A percentile compares a stretch with the other conserved stretches of the same genome.
Conservation (phyloP, 2,888 invertebrate genomes). For the Rhynchonema sp. region DNA sequence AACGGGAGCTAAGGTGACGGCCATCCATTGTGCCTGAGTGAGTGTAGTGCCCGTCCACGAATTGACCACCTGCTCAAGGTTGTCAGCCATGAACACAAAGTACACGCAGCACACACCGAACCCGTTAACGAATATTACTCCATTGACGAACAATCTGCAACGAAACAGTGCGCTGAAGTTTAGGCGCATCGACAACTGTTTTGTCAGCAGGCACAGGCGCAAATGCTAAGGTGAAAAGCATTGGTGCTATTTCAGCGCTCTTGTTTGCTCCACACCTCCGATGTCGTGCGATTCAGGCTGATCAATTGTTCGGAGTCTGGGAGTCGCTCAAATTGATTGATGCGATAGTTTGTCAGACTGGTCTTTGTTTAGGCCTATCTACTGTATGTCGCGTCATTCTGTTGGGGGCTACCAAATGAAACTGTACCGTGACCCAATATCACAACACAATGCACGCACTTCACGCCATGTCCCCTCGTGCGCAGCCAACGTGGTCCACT, state of each 20-base stretch:
- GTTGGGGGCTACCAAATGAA: too few relatives aligned
- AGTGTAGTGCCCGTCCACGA: constrained; percentile 20
- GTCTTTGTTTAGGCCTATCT: too few relatives aligned
- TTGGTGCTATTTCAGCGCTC: too few relatives aligned
- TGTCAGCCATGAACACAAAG: constrained; percentile 66
- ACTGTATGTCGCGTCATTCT: too few relatives aligned
- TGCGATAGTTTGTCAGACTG: too few relatives aligned
- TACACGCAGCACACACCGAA: constrained; percentile 89
- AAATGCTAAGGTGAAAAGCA: too few relatives aligned
- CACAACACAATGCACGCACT: constrained; percentile 8
- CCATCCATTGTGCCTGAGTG: constrained; percentile 23
- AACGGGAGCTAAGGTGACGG: constrained; percentile 13
- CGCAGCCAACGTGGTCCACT: constrained; percentile 20
- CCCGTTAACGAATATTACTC: constrained; percentile 73
- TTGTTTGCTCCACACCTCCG: too few relatives aligned
- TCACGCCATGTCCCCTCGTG: constrained; percentile 17
- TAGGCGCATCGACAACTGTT: too few relatives aligned
- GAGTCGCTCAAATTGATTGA: too few relatives aligned
- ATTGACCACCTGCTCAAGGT: constrained; percentile 14
- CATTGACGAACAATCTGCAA: constrained; percentile 38
- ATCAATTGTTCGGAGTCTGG: too few relatives aligned
- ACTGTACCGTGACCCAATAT: neutral
- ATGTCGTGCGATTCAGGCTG: neutral
- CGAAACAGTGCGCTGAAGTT: too few relatives aligned
- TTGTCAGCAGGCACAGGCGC: too few relatives aligned